A percentile compares a stretch with the other conserved stretches of the same genome.
phyloP scores from a whole-genome alignment of 2,797 vertebrate species.

The Takifugu rubripes region DNA sequence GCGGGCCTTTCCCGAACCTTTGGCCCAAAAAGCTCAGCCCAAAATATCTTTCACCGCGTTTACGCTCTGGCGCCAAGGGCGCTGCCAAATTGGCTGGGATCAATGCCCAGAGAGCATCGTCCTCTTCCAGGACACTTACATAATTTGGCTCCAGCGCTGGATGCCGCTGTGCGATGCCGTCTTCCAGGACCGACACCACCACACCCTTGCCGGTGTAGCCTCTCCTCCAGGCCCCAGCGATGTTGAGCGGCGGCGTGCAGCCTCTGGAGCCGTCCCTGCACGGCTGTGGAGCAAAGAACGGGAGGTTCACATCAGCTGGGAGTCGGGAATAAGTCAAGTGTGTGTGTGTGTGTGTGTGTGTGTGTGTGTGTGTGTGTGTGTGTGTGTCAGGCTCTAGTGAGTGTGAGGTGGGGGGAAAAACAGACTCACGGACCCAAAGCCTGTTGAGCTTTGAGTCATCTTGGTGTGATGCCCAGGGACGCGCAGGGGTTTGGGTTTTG shows the following conservation, averaged over 20 bases:
- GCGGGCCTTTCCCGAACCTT: conserved; percentile 54
- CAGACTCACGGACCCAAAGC: conserved; percentile 89
- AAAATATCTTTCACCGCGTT: conserved; percentile 56
- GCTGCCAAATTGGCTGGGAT: conserved; percentile 61
- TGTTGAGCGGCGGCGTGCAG: conserved; percentile 88
- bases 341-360: conserved; percentile 30
- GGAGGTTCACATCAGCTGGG: conserved; percentile 26
- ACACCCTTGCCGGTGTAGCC: conserved; percentile 93
- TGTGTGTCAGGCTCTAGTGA: conserved; percentile 36
- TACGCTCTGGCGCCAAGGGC: conserved; percentile 38
- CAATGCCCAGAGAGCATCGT: conserved; percentile 49
- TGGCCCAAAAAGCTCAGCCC: conserved; percentile 52
- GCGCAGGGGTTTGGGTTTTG: conserved; percentile 12
- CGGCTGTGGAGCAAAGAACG: conserved; percentile 72
- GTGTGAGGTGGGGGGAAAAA: conserved; percentile 20
- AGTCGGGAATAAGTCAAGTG: neutral
- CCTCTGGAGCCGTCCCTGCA: conserved; percentile 78
- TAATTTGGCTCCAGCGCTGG: conserved; percentile 94
- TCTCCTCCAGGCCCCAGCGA: conserved; percentile 88
- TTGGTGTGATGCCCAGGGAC: conserved; percentile 69
- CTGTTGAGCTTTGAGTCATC: conserved; percentile 85
- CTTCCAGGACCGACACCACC: conserved; percentile 92
- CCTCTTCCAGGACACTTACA: conserved; percentile 77
- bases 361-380: conserved; percentile 33
- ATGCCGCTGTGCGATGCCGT: conserved; percentile 90